These are phyloP conservation scores for Phragmatobia fuliginosa DNA, from an alignment of 2,888 invertebrate genomes.

Conservation along the genomic window DNA sequence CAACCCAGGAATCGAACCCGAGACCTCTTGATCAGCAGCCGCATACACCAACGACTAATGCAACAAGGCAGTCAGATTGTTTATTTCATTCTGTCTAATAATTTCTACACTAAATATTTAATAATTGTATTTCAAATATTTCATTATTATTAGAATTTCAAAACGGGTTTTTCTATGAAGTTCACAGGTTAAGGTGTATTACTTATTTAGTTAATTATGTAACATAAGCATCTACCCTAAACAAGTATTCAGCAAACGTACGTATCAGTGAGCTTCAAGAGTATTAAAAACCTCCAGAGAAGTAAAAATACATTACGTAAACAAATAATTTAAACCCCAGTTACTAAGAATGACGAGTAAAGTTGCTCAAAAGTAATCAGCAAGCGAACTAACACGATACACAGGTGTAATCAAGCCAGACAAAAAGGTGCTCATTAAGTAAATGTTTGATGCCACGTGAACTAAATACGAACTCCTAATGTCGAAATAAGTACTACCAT, in stretches of 20 bases:
- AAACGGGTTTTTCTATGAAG: too few relatives aligned
- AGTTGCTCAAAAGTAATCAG: conserved; percentile 29
- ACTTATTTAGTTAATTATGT: too few relatives aligned
- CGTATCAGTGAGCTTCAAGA: not conserved
- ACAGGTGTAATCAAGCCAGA: conserved; percentile 37
- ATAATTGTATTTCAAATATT: too few relatives aligned
- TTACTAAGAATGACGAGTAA: conserved; percentile 15
- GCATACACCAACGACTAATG: too few relatives aligned
- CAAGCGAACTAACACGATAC: conserved; percentile 28
- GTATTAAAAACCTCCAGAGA: not conserved
- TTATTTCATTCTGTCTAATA: too few relatives aligned
- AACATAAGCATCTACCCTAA: too few relatives aligned
- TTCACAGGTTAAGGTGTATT: too few relatives aligned
- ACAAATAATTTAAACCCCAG: conserved; percentile 2
- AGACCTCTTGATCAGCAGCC: too few relatives aligned
- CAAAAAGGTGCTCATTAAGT: conserved; percentile 47
- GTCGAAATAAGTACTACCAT: conserved; percentile 44
- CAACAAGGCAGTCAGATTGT: too few relatives aligned
- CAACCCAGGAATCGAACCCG: too few relatives aligned
- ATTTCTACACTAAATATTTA: too few relatives aligned
- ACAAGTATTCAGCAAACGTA: not conserved
- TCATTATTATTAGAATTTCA: too few relatives aligned
- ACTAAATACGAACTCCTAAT: conserved; percentile 38
- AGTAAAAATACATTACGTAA: not conserved
- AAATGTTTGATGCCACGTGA: conserved; percentile 46